Evolutionary conservation across 2,797 vertebrate species (phyloP), one percentile per base, ranked within the genome.

Genomic region (Bufotes viridis): DNA sequence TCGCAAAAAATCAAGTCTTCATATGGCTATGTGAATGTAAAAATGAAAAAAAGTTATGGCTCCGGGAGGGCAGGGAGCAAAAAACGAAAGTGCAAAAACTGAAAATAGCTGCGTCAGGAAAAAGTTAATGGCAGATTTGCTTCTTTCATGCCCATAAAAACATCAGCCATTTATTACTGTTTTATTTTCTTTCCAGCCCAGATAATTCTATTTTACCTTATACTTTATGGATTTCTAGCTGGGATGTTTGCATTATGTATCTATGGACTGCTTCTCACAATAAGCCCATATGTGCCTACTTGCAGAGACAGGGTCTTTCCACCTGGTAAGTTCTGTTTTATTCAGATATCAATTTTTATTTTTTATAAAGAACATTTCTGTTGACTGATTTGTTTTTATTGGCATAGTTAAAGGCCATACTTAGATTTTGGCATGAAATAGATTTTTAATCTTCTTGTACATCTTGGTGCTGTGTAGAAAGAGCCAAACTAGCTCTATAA

Each of bases 201-300:
- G 93, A 97, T 98, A 93, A 94, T 99, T 83, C 94, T 98, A 89
- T 98, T 99, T 95, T 99, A 99, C 88, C 93, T 98, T 85, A 55
- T 96, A 88, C 96, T 99, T 93, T 99, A 99, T 92, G 90, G 91
- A 3, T 99, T 97, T 92, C 95, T 99, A 91, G 97, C 97, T 22
- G 98, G 97, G 91, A 98, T 99, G 97, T 99, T 99, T 93, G 95
- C 95, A 10, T 96, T 98, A 85, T 99, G 97, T 92, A 90, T 98
- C 93, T 99, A 97, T 82, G 96, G 95, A 90, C 94, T 99, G 92
- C 96, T 99, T 94, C 96, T 97, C 94, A 97, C 97, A 3, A 96
- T 99, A 93, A 97, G 96, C 92, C 97, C 97, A 90, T 98, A 98
- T 90, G 94, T 96, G 2, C 98, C 98, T 0, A 97, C 94, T n/a